These are phyloP conservation scores for Romanogobio albipinnatus DNA, from an alignment of 2,113 vertebrate genomes.

Conservation along the genomic window DNA sequence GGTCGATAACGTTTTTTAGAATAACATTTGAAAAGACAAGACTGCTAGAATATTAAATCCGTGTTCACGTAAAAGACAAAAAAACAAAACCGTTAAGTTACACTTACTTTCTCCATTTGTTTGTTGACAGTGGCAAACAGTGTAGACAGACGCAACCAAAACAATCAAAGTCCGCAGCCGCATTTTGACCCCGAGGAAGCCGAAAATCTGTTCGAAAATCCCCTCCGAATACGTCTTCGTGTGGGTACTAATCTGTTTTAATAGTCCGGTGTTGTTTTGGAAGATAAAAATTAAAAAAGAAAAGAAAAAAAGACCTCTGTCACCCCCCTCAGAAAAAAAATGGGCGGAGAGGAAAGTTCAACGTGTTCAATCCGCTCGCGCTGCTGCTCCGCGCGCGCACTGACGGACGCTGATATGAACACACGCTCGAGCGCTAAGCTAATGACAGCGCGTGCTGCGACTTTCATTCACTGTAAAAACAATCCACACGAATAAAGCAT, in stretches of 20 bases:
- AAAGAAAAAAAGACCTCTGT: constrained; percentile 59
- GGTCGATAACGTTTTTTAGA: neutral
- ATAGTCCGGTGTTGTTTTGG: constrained; percentile 51
- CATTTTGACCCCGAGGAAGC: constrained; percentile 63
- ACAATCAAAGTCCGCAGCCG: constrained; percentile 69
- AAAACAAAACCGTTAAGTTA: neutral
- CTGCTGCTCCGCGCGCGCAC: constrained; percentile 20
- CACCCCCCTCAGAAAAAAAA: constrained; percentile 73
- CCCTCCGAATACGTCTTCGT: neutral
- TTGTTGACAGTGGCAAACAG: constrained; percentile 69
- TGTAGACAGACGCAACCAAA: constrained; percentile 67
- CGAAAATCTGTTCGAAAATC: constrained; percentile 52
- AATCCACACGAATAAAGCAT: neutral
- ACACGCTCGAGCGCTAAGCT: constrained; percentile 16
- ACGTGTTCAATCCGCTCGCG: constrained; percentile 70
- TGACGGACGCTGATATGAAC: neutral
- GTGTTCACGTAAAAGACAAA: neutral
- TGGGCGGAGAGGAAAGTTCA: constrained; percentile 75
- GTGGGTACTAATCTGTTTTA: constrained; percentile 48
- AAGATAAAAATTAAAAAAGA: constrained; percentile 68
- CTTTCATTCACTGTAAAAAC: constrained; percentile 31
- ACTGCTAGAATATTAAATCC: neutral
- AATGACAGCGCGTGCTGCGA: neutral
- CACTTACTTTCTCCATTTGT: constrained; percentile 77
- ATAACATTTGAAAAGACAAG: constrained; percentile 8